Evolutionary conservation across 2,888 invertebrate genomes (phyloP), one percentile per base, ranked within the genome.

Genomic region (Dorcus hopei): DNA sequence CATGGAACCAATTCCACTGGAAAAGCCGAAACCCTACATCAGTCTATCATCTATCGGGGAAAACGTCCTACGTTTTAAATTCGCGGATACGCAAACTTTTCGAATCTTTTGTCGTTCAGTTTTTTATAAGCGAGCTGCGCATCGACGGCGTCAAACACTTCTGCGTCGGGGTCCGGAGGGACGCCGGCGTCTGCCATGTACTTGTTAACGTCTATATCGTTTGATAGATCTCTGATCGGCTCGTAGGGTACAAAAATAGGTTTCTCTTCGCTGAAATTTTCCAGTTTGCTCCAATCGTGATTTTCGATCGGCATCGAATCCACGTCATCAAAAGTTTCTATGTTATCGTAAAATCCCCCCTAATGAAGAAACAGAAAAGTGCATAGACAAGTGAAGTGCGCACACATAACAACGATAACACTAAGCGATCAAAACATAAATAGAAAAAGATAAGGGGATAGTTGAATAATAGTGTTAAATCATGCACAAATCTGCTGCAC

Each of bases 81-180:
- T 33, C 26, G 26, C 26, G 26, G 26, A 33, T 33, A 33, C 7
- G 5, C 9, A 9, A 45, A 4, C 9, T 8, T 45, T n/a, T 45
- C 16, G 14, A 19, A 45, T 45, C n/a, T 45, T 8, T 45, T 19
- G 23, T 45, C 23, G 16, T 23, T 45, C 6, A 45, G 45, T 19
- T 45, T 23, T 45, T 45, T 45, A 5, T 7, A 45, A 9, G 45
- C 45, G 19, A 49, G 14, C 8, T 49, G 26, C 2, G 38, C 38
- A 6, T 49, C 49, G 19, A 49, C 49, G 49, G 14, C 49, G 26
- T 68, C 62, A 54, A 73, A 66, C 33, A 74, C 64, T 63, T 76
- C 77, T 0, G 76, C 76, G 63, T 77, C 74, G 0, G 76, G 75
- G 65, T 77, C 72, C 5, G 53, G 59, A 16, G 68, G 68, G n/a